These are phyloP conservation scores for Furcula furcula DNA, from an alignment of 2,888 invertebrate species.

Conservation along the genomic window DNA sequence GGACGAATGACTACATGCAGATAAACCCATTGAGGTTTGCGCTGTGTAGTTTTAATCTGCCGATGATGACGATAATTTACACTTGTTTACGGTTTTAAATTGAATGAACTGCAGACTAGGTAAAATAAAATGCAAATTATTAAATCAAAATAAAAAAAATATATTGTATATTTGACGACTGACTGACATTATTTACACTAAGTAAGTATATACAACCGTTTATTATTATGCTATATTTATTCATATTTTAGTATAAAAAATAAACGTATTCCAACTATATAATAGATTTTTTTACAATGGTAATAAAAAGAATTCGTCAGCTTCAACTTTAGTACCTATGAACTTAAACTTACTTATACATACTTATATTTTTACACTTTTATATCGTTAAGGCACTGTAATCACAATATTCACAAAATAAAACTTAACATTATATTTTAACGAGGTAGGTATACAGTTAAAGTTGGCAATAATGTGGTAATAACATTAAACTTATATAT, in stretches of 20 bases:
- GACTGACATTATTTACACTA: conserved; percentile 30
- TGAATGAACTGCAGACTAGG: background rate
- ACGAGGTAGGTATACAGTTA: conserved; percentile 30
- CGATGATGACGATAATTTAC: too few species aligned
- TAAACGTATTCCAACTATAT: conserved; percentile 1
- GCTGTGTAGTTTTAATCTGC: too few species aligned
- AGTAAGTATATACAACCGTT: too few species aligned
- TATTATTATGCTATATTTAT: too few species aligned
- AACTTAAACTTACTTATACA: too few species aligned
- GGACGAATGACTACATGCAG: too few species aligned
- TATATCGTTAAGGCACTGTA: conserved; percentile 53
- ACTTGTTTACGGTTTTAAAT: too few species aligned
- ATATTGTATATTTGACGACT: conserved; percentile 27
- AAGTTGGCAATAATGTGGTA: background rate
- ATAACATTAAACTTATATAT: conserved; percentile 4
- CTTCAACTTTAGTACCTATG: too few species aligned
- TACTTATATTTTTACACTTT: conserved; percentile 15
- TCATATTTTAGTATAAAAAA: conserved; percentile 1
- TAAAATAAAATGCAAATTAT: conserved; percentile 7
- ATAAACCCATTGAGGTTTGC: too few species aligned
- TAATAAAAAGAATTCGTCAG: background rate
- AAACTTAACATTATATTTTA: conserved; percentile 18
- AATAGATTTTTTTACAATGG: background rate
- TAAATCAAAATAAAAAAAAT: conserved; percentile 27
- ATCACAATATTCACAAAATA: conserved; percentile 49